These are phyloP conservation scores for Spodoptera picta DNA, from an alignment of 2,888 invertebrate species.

Conservation along the genomic window DNA sequence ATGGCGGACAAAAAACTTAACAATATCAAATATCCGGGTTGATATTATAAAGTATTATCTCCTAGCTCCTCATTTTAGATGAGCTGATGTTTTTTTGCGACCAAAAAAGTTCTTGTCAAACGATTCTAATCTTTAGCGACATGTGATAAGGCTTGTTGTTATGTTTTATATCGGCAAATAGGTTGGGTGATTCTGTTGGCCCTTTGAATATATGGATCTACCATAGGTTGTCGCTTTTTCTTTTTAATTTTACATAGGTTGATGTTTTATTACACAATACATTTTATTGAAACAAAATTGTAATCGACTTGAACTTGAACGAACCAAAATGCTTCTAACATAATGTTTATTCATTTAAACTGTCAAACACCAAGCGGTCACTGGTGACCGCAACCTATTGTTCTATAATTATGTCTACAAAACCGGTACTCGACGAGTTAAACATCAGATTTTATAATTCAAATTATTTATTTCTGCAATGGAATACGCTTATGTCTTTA, in stretches of 20 bases:
- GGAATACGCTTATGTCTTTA: too few relatives aligned
- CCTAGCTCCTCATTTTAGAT: conserved; percentile 56
- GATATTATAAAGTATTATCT: conserved; percentile 58
- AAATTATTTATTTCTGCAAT: conserved; percentile 9
- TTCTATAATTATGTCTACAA: too few relatives aligned
- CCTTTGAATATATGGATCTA: conserved; percentile 83
- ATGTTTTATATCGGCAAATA: conserved; percentile 31
- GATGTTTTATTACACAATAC: conserved; percentile 43
- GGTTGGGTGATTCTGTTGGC: conserved; percentile 60
- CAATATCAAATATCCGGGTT: conserved; percentile 68
- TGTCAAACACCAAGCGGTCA: too few relatives aligned
- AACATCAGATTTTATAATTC: too few relatives aligned
- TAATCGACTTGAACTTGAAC: too few relatives aligned
- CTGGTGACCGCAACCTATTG: too few relatives aligned
- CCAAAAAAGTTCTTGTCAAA: conserved; percentile 18
- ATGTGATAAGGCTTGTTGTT: conserved; percentile 56
- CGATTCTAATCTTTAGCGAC: conserved; percentile 62
- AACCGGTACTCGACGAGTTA: too few relatives aligned
- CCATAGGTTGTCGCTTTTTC: conserved; percentile 77
- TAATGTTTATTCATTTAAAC: too few relatives aligned
- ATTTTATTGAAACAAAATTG: too few relatives aligned
- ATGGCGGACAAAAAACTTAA: conserved; percentile 48
- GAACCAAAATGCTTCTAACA: too few relatives aligned
- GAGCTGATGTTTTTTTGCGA: conserved; percentile 18
- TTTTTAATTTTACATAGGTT: conserved; percentile 65